These are phyloP conservation scores for Aplidium turbinatum DNA, from an alignment of 23 tunicate species.

Conservation along the genomic window DNA sequence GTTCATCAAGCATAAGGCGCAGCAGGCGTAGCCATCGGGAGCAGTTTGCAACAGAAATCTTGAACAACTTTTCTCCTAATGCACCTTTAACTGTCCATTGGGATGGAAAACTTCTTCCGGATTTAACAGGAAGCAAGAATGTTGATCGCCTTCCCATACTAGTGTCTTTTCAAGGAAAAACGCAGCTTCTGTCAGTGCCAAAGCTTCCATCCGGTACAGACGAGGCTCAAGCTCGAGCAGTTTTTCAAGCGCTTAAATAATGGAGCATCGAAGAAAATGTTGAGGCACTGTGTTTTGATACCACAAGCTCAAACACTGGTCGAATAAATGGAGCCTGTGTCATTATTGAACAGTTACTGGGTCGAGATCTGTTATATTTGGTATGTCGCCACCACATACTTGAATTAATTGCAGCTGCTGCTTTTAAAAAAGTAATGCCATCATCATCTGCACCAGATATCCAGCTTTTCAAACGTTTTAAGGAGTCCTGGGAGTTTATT, in stretches of 20 bases:
- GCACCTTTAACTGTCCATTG: constrained; percentile 7
- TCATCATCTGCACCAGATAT: constrained; percentile 1
- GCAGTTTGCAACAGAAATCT: background rate
- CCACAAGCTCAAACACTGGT: no score
- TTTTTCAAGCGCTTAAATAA: background rate
- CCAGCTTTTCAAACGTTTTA: constrained; percentile 8
- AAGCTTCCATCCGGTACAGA: constrained; percentile 6
- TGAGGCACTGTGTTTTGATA: background rate
- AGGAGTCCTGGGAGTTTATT: background rate
- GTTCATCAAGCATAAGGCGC: background rate
- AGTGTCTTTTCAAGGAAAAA: background rate
- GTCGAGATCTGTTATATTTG: no score
- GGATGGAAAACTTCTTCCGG: constrained; percentile 5
- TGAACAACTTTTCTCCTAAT: background rate
- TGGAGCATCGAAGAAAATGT: constrained; percentile 4
- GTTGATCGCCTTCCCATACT: constrained; percentile 12
- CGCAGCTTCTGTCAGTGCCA: constrained; percentile 9
- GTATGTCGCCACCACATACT: background rate
- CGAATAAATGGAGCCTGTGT: no score
- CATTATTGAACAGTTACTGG: no score
- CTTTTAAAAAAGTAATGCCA: constrained; percentile 1
- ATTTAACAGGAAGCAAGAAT: background rate
- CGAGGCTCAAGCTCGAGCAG: background rate
- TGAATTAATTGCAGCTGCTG: constrained; percentile 4
- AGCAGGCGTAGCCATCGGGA: background rate